Percentiles rank a stretch among this genome's conserved stretches.
Evolutionary conservation across 1,140 invertebrate genomes (phyloP).

Genomic region (Listronotus bonariensis): DNA sequence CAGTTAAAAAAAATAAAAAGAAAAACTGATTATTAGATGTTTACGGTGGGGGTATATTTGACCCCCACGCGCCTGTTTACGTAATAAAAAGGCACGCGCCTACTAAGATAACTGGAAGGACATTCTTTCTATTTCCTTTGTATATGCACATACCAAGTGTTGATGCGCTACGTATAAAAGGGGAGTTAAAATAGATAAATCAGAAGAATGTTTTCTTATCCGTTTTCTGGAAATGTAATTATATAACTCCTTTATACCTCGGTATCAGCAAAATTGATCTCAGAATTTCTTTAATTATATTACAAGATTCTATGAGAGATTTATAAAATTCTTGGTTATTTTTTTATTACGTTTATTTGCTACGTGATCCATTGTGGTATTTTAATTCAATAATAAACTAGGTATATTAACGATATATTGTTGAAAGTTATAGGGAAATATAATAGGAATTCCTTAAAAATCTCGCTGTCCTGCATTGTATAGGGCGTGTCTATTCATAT

Average conservation of each 20-base stretch:
- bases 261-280: constrained; percentile 24
- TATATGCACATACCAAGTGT: no score
- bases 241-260: constrained; percentile 26
- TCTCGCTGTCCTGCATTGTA: no score
- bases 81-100: no score
- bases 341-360: background rate
- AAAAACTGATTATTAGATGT: no score
- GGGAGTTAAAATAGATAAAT: constrained; percentile 17
- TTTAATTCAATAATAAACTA: constrained; percentile 16
- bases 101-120: no score
- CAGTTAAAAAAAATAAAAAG: no score
- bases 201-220: constrained; percentile 18
- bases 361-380: constrained; percentile 18
- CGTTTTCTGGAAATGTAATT: constrained; percentile 20
- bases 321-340: constrained; percentile 18
- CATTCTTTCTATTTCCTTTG: no score
- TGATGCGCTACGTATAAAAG: background rate
- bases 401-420: constrained; percentile 14
- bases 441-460: background rate
- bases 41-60: no score
- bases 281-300: constrained; percentile 26
- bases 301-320: constrained; percentile 20
- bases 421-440: constrained; percentile 16
- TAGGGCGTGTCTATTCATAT: no score
- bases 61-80: no score